Base-by-base conservation (phyloP, 2,113 vertebrate genomes). In the Bagarius yarrelli region DNA sequence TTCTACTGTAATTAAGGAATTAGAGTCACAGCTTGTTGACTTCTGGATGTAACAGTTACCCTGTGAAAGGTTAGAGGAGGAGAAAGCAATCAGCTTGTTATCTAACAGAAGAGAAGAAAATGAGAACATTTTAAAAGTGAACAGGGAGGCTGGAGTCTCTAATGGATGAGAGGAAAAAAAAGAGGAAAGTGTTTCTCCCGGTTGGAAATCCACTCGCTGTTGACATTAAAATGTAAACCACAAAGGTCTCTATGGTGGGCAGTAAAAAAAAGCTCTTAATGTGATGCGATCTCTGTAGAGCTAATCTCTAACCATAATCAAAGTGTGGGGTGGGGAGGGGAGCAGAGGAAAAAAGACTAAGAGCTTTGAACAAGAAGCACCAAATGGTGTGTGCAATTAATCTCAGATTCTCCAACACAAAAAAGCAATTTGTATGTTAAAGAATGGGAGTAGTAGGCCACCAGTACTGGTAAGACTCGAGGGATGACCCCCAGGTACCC, bases 371-470 rank as follows among this genome's bases (percentile, higher is more conserved):
- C 86, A 85, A 87, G 85, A 86, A 18, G 80, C 79, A 30, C 87
- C 90, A 92, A 92, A 91, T 89, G 88, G 87, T 90, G 87, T 76
- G 81, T 82, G 85, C 86, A 89, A 92, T 92, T 91, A 91, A 91
- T 91, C 89, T 91, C 88, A 86, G 88, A 91, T 92, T 90, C 89
- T 89, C 84, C 84, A 32, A 73, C 87, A 92, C 90, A 93, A 90
- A 92, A 89, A 92, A 90, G 86, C 89, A 90, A 92, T 93, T 92
- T 92, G 92, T 92, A 92, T 91, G 90, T 92, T 90, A 92, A 92
- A 90, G 91, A 89, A 90, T 82, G 83, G 87, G 83, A 84, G 70
- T 83, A 40, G 77, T 85, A 81, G 80, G 76, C 1, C 64, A 81
- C 40, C 82, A 53, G 79, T 52, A 64, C 52, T 57, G 67, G 81